Conservation (phyloP, 2,888 invertebrate species). For the Anoncus sp. region DNA sequence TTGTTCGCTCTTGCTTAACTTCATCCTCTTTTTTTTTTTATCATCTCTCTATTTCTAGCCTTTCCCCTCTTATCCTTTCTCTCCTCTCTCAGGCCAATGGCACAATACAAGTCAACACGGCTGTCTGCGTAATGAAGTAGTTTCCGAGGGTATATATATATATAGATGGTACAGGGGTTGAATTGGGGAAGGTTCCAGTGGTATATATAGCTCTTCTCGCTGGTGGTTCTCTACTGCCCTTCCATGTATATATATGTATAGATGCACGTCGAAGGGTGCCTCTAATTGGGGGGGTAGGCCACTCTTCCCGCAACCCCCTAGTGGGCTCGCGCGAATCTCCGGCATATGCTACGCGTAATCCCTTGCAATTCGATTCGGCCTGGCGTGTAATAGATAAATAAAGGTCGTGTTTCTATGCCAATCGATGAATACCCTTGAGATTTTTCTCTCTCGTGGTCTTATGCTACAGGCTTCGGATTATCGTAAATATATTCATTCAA, state of each 20-base stretch:
- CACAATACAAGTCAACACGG: constrained; percentile 83
- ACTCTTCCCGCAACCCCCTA: constrained; percentile 73
- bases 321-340: constrained; percentile 71
- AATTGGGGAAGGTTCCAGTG: constrained; percentile 39
- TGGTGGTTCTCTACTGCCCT: constrained; percentile 35
- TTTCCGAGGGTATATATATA: constrained; percentile 78
- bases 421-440: constrained; percentile 70
- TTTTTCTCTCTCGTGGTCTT: constrained; percentile 46
- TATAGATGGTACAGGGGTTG: constrained; percentile 65
- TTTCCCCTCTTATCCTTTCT: constrained; percentile 26
- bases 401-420: constrained; percentile 75
- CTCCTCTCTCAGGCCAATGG: constrained; percentile 57
- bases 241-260: constrained; percentile 6
- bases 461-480: constrained; percentile 13
- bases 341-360: constrained; percentile 82
- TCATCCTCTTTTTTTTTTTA: constrained; percentile 17
- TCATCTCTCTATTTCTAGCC: constrained; percentile 43
- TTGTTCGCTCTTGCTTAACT: constrained; percentile 19
- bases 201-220: constrained; percentile 38
- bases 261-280: constrained; percentile 75
- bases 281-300: constrained; percentile 82
- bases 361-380: constrained; percentile 76
- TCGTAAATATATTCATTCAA: constrained; percentile 52
- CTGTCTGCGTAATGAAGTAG: constrained; percentile 83
- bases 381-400: constrained; percentile 82